These are phyloP conservation scores for Plectrocnemia conspersa DNA, from an alignment of 1,140 invertebrate genomes.

Conservation along the genomic window DNA sequence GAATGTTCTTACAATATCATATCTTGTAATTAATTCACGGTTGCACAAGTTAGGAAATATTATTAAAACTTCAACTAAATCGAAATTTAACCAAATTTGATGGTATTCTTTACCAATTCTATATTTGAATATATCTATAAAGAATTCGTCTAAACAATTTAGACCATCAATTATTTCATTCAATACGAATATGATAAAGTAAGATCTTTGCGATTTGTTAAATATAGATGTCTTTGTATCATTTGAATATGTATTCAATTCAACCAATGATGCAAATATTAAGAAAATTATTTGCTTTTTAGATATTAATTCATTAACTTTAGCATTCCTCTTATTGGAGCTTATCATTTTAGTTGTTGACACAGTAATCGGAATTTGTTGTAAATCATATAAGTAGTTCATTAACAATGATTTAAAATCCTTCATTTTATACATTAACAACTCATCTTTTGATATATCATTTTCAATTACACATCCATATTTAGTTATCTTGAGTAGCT, in stretches of 20 bases:
- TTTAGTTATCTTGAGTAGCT: no score
- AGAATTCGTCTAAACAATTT: constrained; percentile 2
- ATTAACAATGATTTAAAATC: no score
- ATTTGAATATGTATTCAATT: background rate
- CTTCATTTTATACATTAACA: no score
- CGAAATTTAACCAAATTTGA: background rate
- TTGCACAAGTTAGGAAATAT: constrained; percentile 19
- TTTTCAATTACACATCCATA: no score
- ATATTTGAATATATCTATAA: constrained; percentile 12
- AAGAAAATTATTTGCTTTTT: constrained; percentile 15
- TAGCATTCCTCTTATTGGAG: no score
- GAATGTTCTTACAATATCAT: constrained; percentile 16
- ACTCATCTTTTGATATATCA: no score
- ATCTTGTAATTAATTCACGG: constrained; percentile 13
- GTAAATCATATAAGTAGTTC: no score
- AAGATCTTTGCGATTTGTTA: constrained; percentile 13
- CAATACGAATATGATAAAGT: constrained; percentile 11
- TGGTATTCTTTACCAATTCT: constrained; percentile 14
- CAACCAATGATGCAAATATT: constrained; percentile 6
- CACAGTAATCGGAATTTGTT: no score
- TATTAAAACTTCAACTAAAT: constrained; percentile 10
- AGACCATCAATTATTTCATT: constrained; percentile 1
- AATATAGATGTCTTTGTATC: constrained; percentile 11
- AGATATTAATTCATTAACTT: no score
- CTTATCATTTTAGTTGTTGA: no score